phyloP scores from a whole-genome alignment of 23 tunicate genomes.

The Clavelina lepadiformis region DNA sequence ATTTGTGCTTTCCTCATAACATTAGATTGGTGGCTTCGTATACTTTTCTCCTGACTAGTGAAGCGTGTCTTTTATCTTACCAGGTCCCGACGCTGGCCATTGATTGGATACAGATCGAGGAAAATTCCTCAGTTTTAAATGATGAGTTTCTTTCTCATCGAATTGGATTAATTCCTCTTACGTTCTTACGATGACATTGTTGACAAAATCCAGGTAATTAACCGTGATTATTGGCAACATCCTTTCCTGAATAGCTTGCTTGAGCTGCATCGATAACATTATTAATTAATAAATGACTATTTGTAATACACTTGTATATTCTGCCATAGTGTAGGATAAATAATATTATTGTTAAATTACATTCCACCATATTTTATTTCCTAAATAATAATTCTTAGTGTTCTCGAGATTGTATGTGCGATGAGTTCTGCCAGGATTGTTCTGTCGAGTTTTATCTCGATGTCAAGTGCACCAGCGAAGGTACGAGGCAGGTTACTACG shows the following conservation, averaged over 20 bases:
- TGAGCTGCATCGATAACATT: too few relatives aligned
- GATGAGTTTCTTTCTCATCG: conserved; percentile 97
- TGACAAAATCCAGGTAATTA: conserved; percentile 69
- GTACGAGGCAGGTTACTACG: conserved; percentile 94
- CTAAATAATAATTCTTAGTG: too few relatives aligned
- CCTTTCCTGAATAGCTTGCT: too few relatives aligned
- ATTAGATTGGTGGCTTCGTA: too few relatives aligned
- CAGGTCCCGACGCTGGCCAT: conserved; percentile 95
- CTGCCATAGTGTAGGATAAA: too few relatives aligned
- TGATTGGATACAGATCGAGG: conserved; percentile 99
- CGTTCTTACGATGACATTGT: conserved; percentile 95
- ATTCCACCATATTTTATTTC: too few relatives aligned
- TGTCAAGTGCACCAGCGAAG: conserved; percentile 90
- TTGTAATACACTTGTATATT: too few relatives aligned
- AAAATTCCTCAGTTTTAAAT: conserved; percentile 93
- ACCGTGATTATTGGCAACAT: background rate
- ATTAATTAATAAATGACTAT: too few relatives aligned
- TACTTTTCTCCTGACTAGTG: too few relatives aligned
- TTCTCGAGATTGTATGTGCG: conserved; percentile 94
- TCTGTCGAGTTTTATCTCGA: conserved; percentile 93
- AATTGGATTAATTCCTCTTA: conserved; percentile 89
- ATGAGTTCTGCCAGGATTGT: conserved; percentile 93
- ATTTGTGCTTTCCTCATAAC: too few relatives aligned
- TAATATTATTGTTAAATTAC: too few relatives aligned
- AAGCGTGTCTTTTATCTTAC: too few relatives aligned